phyloP scores from a whole-genome alignment of 2,888 invertebrate genomes.

The Quadroppia sp. region DNA sequence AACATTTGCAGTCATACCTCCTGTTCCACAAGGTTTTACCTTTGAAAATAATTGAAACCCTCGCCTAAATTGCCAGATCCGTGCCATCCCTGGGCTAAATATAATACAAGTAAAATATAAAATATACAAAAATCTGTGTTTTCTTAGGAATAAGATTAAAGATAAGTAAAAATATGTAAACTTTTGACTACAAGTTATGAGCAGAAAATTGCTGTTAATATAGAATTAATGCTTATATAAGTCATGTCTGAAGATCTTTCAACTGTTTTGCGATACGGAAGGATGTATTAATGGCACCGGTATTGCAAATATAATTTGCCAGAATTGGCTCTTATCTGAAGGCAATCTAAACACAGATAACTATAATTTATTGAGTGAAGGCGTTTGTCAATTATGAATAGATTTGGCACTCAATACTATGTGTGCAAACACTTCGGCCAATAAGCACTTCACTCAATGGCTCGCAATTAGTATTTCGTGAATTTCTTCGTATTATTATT shows the following conservation, averaged over 20 bases:
- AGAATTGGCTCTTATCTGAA: neutral
- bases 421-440: neutral
- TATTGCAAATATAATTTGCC: neutral
- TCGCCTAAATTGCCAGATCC: too few relatives aligned
- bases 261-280: neutral
- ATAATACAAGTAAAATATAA: too few relatives aligned
- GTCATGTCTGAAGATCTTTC: neutral
- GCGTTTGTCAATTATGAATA: slow-evolving; percentile 27
- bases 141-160: too few relatives aligned
- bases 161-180: too few relatives aligned
- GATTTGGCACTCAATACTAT: slow-evolving; percentile 5
- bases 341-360: neutral
- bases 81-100: too few relatives aligned
- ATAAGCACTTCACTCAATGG: neutral
- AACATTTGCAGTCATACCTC: too few relatives aligned
- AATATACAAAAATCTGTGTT: too few relatives aligned
- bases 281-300: slow-evolving; percentile 8
- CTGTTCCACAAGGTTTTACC: too few relatives aligned
- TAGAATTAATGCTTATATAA: neutral
- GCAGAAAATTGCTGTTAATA: too few relatives aligned
- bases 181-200: too few relatives aligned
- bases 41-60: too few relatives aligned
- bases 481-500: too few relatives aligned
- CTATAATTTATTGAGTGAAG: slow-evolving; percentile 10
- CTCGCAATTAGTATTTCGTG: neutral